Evolutionary conservation across 1,140 invertebrate genomes (phyloP).

Genomic region (Berghia stephanieae): DNA sequence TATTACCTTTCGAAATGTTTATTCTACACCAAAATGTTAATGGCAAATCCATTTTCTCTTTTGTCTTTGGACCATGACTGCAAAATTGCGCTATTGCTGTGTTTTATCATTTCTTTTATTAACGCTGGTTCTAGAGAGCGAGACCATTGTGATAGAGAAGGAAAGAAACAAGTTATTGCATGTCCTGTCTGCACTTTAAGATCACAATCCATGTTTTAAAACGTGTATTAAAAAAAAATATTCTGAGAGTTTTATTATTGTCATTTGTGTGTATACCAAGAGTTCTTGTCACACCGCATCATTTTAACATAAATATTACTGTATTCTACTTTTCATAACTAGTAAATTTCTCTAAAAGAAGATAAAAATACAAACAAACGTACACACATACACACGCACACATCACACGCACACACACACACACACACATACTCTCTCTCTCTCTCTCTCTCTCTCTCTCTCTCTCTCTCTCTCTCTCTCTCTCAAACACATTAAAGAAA

Average conservation of each 20-base stretch:
- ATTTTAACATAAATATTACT: not conserved
- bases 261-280: no score
- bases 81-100: no score
- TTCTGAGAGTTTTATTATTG: no score
- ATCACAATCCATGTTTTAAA: not conserved
- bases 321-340: not conserved
- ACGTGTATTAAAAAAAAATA: not conserved
- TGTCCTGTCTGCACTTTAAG: not conserved
- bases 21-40: not conserved
- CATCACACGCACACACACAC: no score
- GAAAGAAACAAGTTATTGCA: no score
- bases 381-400: no score
- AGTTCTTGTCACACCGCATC: slow-evolving; percentile 2
- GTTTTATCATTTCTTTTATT: no score
- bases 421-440: no score
- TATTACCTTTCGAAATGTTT: not conserved
- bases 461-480: slow-evolving; percentile 5
- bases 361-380: not conserved
- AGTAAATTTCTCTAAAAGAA: not conserved
- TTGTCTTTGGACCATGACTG: no score
- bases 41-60: no score
- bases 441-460: slow-evolving; percentile 1
- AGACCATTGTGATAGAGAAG: no score
- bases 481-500: not conserved
- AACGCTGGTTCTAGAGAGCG: no score